Percentiles rank a stretch among this genome's conserved stretches.
phyloP scores from a whole-genome alignment of 2,113 vertebrate species.

The Alethe diademata region DNA sequence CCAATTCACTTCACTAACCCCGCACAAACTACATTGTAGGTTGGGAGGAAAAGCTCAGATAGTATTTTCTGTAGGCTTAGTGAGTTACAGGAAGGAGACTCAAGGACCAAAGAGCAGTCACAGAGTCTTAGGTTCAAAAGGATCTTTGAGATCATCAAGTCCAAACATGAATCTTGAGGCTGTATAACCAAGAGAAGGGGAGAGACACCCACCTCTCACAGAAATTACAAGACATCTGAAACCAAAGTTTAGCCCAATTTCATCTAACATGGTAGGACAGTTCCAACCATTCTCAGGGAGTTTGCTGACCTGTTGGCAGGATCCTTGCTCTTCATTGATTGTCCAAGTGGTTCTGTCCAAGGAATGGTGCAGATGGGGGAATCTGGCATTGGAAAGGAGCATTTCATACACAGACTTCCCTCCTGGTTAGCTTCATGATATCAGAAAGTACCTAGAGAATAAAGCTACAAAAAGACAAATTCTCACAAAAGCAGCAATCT shows the following conservation, averaged over 20 bases:
- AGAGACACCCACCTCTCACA: rapidly evolving
- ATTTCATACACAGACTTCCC: neutral
- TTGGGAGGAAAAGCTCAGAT: neutral
- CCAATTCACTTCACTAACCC: neutral
- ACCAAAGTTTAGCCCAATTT: neutral
- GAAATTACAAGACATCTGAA: neutral
- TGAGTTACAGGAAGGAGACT: neutral
- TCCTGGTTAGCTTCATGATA: neutral
- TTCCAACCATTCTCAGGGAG: neutral
- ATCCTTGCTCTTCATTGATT: neutral
- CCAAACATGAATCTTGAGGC: neutral
- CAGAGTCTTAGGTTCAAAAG: neutral
- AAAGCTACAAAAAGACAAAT: neutral
- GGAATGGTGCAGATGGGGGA: neutral
- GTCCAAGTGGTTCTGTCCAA: neutral
- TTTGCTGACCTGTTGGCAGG: rapidly evolving
- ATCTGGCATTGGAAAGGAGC: neutral
- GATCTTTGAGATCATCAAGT: neutral
- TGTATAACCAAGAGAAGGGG: neutral
- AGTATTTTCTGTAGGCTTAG: neutral
- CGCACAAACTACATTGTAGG: neutral
- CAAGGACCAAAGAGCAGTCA: neutral
- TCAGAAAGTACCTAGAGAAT: neutral
- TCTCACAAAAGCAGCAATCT: neutral
- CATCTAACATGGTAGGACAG: rapidly evolving